Conservation (phyloP, 2,113 vertebrate species). For the Sigmodon hispidus region DNA sequence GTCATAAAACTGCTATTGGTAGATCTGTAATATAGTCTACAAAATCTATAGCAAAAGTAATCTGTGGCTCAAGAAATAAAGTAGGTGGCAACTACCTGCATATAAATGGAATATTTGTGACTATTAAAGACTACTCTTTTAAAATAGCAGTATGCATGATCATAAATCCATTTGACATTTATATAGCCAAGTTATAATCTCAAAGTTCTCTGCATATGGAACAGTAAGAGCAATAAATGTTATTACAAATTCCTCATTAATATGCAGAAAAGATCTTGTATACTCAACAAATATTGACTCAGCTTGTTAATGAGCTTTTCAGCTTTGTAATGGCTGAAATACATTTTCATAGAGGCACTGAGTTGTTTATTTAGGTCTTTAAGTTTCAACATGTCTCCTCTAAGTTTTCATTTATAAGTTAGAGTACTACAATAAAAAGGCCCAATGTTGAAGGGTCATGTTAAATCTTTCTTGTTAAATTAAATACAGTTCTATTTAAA, state of each 20-base stretch:
- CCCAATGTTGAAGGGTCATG: neutral
- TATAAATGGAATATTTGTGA: conserved; percentile 58
- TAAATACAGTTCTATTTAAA: conserved; percentile 51
- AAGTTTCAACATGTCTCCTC: conserved; percentile 53
- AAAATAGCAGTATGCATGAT: conserved; percentile 59
- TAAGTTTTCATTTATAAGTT: conserved; percentile 74
- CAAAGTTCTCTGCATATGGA: conserved; percentile 73
- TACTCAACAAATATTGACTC: conserved; percentile 42
- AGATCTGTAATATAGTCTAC: conserved; percentile 4
- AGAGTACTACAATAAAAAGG: conserved; percentile 49
- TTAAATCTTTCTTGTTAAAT: conserved; percentile 43
- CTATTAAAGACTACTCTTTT: conserved; percentile 64
- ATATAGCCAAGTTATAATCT: conserved; percentile 73
- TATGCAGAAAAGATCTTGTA: conserved; percentile 71
- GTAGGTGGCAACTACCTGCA: conserved; percentile 57
- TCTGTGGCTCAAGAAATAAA: conserved; percentile 62
- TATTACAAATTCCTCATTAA: conserved; percentile 77
- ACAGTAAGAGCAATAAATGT: conserved; percentile 72
- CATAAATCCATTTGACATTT: conserved; percentile 74
- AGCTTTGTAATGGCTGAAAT: conserved; percentile 60
- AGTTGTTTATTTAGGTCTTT: conserved; percentile 47
- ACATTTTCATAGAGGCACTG: conserved; percentile 65
- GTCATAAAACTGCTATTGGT: conserved; percentile 56
- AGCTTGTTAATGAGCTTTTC: conserved; percentile 73
- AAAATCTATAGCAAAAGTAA: conserved; percentile 50